Percentiles rank a stretch among this genome's conserved stretches.
phyloP scores from a whole-genome alignment of 2,113 vertebrate species.

The Centropristis striata region DNA sequence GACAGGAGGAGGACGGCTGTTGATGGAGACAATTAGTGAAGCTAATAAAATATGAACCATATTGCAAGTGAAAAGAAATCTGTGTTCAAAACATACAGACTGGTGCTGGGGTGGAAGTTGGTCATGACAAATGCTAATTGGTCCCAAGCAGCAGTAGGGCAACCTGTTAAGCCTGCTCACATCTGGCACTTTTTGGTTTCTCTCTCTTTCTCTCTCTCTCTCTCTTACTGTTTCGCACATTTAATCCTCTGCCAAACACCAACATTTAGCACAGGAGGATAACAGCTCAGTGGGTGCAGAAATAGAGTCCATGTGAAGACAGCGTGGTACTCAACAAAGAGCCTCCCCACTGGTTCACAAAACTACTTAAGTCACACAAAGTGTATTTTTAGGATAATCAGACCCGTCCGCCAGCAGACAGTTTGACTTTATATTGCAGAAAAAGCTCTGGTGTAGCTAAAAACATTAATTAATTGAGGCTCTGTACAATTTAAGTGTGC shows the following conservation, averaged over 20 bases:
- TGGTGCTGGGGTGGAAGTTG: slow-evolving; percentile 48
- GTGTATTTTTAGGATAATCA: background rate
- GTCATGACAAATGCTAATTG: slow-evolving; percentile 76
- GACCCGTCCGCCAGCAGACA: background rate
- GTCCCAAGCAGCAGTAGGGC: slow-evolving; percentile 67
- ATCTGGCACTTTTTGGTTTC: slow-evolving; percentile 66
- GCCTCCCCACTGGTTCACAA: background rate
- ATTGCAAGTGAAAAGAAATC: slow-evolving; percentile 68
- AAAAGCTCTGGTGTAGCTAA: background rate
- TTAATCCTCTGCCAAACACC: slow-evolving; percentile 53
- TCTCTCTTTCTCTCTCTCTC: slow-evolving; percentile 14
- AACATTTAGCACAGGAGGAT: slow-evolving; percentile 51
- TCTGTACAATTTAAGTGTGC: background rate
- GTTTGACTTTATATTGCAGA: background rate
- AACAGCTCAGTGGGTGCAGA: slow-evolving; percentile 39
- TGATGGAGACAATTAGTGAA: slow-evolving; percentile 73
- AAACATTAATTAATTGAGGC: background rate
- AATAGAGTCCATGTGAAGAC: slow-evolving; percentile 20
- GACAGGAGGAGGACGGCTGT: slow-evolving; percentile 55
- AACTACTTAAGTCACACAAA: background rate
- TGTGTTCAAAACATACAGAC: slow-evolving; percentile 68
- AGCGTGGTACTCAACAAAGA: slow-evolving; percentile 2
- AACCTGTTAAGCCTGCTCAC: slow-evolving; percentile 71
- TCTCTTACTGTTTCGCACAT: slow-evolving; percentile 46
- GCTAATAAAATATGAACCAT: slow-evolving; percentile 78